Evolutionary conservation across 1,140 invertebrate species (phyloP), one percentile per base, ranked within the genome.

Genomic region (Zaprionus kolodkinae): DNA sequence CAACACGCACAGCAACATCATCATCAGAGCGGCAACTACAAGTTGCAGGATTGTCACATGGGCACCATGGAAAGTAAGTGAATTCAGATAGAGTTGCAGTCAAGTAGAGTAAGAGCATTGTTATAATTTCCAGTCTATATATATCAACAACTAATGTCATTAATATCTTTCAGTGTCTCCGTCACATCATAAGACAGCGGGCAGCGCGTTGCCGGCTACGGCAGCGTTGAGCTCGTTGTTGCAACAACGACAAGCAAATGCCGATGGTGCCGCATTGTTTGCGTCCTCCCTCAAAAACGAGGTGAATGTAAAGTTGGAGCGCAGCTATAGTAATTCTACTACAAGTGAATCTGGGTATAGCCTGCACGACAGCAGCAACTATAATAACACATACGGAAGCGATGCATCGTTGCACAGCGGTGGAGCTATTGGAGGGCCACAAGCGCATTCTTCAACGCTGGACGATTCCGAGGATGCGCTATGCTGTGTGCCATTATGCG

Each of bases 401-500:
- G 84, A 88, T 6, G 60, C 52, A 13, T 80, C 84, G 1, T 25
- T 78, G 1, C 85, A 84, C 15, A 78, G 69, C 1, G 66, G 69
- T n/a, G 85, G 63, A 0, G 69, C 62, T 27, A 72, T 90, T 40
- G 85, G 78, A n/a, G 86, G 81, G 15, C 85, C 78, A 1, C 85
- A 89, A 61, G 86, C 85, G 13, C 81, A 89, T 48, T 90, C 85
- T 3, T 89, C 85, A 3, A 90, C 85, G 52, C 76, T 89, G 38
- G 85, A 89, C 48, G 85, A 89, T 30, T 89, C 85, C 21, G 91
- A 91, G 33, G 91, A 91, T 63, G 85, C 91, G 0, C 35, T 91
- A 10, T 92, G 91, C 54, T 92, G 91, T 73, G 91, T 92, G 38
- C 91, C 91, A 1, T 43, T 91, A 59, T 92, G 91, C 27, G 91